phyloP scores from a whole-genome alignment of 2,888 invertebrate genomes.

The Thera britannica region DNA sequence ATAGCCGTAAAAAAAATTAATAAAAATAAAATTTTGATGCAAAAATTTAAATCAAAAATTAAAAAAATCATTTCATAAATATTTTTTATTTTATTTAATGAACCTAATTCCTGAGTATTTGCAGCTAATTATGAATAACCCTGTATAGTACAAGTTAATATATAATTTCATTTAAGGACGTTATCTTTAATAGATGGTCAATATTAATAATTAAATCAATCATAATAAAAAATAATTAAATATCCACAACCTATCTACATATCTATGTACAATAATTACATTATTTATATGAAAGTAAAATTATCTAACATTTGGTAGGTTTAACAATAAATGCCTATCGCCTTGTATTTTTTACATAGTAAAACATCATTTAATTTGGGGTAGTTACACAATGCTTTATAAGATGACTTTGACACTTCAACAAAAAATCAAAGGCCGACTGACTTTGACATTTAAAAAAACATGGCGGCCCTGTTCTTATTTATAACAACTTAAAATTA shows the following conservation, averaged over 20 bases:
- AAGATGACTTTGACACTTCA: constrained; percentile 11
- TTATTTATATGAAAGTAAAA: constrained; percentile 9
- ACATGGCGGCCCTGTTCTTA: constrained; percentile 47
- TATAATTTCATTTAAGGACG: constrained; percentile 29
- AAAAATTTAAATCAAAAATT: too few species aligned
- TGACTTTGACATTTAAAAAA: constrained; percentile 35
- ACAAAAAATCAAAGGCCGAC: neutral
- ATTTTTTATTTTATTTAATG: too few species aligned
- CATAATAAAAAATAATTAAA: neutral
- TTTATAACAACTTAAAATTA: too few species aligned
- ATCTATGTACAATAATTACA: constrained; percentile 36
- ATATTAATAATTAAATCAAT: neutral
- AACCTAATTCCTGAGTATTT: too few species aligned
- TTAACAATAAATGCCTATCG: constrained; percentile 33
- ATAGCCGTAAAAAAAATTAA: too few species aligned
- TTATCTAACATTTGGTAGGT: constrained; percentile 25
- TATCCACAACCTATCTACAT: constrained; percentile 27
- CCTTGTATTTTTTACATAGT: constrained; percentile 15
- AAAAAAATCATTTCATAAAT: too few species aligned
- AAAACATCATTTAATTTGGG: neutral
- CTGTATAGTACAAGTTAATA: constrained; percentile 8
- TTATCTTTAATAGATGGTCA: constrained; percentile 31
- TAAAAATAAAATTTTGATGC: too few species aligned
- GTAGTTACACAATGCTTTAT: constrained; percentile 12
- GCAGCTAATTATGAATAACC: too few species aligned